Conservation (phyloP, 2,113 vertebrate genomes). For the Osmerus eperlanus region DNA sequence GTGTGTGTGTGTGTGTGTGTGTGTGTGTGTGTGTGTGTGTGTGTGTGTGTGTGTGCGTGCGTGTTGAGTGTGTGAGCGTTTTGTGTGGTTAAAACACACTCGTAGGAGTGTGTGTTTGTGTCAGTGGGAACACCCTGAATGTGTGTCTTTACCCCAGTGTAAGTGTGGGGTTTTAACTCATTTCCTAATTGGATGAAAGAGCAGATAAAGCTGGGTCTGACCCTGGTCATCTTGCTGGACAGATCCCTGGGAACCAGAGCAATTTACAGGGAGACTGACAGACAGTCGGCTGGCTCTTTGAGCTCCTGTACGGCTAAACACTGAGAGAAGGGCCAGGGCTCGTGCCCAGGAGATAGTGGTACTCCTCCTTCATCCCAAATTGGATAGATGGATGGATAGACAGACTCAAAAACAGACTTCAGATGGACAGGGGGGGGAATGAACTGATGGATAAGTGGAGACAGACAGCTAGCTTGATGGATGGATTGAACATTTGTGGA, state of each 20-base stretch:
- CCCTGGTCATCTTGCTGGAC: conserved; percentile 58
- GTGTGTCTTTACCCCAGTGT: conserved; percentile 50
- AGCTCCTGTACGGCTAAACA: conserved; percentile 22
- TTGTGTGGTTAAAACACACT: conserved; percentile 7
- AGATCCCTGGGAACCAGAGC: conserved; percentile 47
- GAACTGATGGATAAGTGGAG: neutral
- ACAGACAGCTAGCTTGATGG: neutral
- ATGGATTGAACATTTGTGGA: neutral
- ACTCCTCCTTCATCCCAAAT: conserved; percentile 40
- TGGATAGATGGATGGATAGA: conserved; percentile 47
- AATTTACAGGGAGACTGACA: conserved; percentile 65
- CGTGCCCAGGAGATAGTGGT: conserved; percentile 34
- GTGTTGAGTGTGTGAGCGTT: neutral
- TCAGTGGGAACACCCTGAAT: no score
- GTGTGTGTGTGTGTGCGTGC: neutral
- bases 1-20: conserved; percentile 9
- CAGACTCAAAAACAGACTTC: conserved; percentile 16
- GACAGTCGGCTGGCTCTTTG: conserved; percentile 53
- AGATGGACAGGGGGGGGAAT: conserved; percentile 14
- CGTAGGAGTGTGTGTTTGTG: conserved; percentile 5
- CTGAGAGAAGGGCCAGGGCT: conserved; percentile 18
- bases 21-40: neutral
- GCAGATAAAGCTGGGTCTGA: conserved; percentile 56
- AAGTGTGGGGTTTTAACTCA: conserved; percentile 62
- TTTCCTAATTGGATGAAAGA: conserved; percentile 72